phyloP scores from a whole-genome alignment of 2,888 invertebrate species.

The Orthonevra nobilis region DNA sequence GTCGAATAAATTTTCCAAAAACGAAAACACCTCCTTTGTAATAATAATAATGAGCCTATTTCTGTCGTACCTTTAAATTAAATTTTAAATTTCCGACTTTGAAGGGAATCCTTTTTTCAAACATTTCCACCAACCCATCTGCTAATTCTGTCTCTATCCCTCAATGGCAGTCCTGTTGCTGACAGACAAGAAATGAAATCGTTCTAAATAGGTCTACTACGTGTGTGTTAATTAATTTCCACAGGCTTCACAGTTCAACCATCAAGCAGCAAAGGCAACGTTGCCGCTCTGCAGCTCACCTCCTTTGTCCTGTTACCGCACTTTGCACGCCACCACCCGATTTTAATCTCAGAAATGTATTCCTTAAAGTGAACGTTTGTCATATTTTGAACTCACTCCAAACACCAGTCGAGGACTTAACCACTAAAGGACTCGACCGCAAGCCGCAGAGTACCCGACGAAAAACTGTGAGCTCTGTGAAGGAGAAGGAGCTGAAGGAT shows the following conservation, averaged over 20 bases:
- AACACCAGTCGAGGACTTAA: slow-evolving; percentile 15
- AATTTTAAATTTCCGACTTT: no score
- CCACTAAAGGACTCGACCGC: slow-evolving; percentile 39
- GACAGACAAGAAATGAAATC: background rate
- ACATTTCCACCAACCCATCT: no score
- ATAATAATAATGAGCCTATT: no score
- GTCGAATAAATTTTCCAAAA: background rate
- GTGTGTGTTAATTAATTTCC: slow-evolving; percentile 47
- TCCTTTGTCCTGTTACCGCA: slow-evolving; percentile 32
- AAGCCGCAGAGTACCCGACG: slow-evolving; percentile 48
- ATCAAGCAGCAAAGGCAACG: slow-evolving; percentile 9
- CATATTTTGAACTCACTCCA: slow-evolving; percentile 24
- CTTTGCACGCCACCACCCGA: slow-evolving; percentile 37
- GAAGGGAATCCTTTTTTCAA: no score
- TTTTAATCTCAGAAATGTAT: slow-evolving; percentile 55
- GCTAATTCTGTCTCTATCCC: background rate
- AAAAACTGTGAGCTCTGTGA: no score
- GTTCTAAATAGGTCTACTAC: slow-evolving; percentile 15
- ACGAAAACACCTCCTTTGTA: background rate
- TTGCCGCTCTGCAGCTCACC: slow-evolving; percentile 10
- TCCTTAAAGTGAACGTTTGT: slow-evolving; percentile 47
- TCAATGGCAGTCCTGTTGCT: background rate
- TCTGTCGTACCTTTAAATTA: no score
- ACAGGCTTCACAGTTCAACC: slow-evolving; percentile 12
- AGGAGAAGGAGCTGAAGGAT: background rate